Conservation (phyloP, 2,113 vertebrate genomes). For the Stegostoma tigrinum region DNA sequence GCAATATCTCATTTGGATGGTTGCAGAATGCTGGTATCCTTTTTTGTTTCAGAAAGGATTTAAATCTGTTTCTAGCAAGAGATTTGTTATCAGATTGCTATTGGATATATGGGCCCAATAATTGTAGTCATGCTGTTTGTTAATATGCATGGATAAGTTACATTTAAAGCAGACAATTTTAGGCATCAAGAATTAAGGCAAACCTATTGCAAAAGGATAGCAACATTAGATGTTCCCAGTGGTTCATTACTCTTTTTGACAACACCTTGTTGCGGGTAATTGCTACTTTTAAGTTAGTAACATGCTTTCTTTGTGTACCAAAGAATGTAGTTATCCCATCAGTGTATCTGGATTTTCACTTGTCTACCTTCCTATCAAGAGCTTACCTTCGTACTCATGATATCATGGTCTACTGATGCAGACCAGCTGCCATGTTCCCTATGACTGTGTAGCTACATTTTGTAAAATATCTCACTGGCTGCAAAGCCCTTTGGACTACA, state of each 20-base stretch:
- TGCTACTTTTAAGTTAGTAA: neutral
- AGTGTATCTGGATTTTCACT: neutral
- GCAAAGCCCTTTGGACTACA: neutral
- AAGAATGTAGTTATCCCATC: neutral
- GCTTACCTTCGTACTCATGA: neutral
- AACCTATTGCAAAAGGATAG: neutral
- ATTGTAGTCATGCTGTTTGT: neutral
- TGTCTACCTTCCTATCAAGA: neutral
- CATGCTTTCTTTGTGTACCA: neutral
- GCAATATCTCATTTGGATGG: neutral
- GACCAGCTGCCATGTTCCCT: too few species aligned
- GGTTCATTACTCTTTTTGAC: neutral
- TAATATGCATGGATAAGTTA: neutral
- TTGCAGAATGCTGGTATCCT: neutral
- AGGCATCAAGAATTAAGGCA: neutral
- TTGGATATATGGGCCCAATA: constrained; percentile 4
- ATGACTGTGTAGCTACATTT: neutral
- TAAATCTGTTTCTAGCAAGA: neutral
- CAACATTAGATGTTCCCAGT: neutral
- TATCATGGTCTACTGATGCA: neutral
- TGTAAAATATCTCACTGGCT: neutral
- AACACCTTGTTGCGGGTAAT: neutral
- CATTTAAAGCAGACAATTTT: neutral
- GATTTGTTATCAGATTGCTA: too few species aligned
- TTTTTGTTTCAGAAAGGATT: neutral